A percentile compares a stretch with the other conserved stretches of the same genome.
Evolutionary conservation across 2,797 vertebrate genomes (phyloP).

Genomic region (Amazona finschi): DNA sequence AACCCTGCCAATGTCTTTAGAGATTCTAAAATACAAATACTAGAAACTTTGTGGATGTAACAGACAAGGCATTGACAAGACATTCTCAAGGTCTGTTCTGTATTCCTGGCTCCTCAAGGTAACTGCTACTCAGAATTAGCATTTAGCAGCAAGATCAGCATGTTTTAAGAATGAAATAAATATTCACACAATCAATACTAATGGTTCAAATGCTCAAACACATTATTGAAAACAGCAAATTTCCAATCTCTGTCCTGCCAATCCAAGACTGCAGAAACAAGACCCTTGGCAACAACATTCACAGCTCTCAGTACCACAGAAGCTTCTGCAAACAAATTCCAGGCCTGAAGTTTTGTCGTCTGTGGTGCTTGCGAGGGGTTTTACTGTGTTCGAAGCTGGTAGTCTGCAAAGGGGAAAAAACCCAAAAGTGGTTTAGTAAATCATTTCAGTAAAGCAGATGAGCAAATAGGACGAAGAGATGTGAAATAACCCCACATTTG

Average conservation of each 20-base stretch:
- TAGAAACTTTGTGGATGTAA: not conserved
- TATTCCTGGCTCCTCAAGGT: constrained; percentile 32
- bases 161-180: constrained; percentile 55
- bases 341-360: not conserved
- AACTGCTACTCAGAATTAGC: constrained; percentile 55
- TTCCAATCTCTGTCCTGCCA: constrained; percentile 10
- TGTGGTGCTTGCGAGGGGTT: not conserved
- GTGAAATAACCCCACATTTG: not conserved
- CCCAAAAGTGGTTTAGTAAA: not conserved
- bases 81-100: constrained; percentile 25
- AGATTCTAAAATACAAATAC: not conserved
- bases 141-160: constrained; percentile 56
- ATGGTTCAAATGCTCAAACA: constrained; percentile 58
- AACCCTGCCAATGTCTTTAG: not conserved
- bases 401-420: constrained; percentile 38
- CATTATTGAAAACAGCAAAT: constrained; percentile 1
- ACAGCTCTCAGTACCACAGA: constrained; percentile 46
- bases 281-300: constrained; percentile 35
- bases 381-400: constrained; percentile 72
- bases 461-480: not conserved
- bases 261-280: constrained; percentile 26
- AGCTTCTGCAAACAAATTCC: constrained; percentile 14
- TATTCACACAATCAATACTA: constrained; percentile 62
- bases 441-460: not conserved
- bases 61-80: constrained; percentile 22